Conservation (phyloP, 2,797 vertebrate genomes). For the Lepidocolaptes lacrymiger region DNA sequence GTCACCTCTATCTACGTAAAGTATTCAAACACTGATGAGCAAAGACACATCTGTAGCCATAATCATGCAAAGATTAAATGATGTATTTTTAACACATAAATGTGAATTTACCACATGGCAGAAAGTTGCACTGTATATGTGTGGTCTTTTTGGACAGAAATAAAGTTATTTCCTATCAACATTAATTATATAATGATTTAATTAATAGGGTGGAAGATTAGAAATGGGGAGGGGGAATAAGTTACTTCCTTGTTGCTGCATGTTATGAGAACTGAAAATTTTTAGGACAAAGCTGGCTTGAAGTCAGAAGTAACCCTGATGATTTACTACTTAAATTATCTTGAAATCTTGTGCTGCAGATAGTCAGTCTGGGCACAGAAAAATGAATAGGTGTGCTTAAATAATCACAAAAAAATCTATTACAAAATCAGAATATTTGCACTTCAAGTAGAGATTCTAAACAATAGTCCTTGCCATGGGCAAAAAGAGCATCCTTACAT, state of each 20-base stretch:
- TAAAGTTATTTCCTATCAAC: not conserved
- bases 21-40: not conserved
- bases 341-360: not conserved
- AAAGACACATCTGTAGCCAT: not conserved
- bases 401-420: not conserved
- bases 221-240: fast-evolving
- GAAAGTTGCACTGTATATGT: not conserved
- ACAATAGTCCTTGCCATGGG: not conserved
- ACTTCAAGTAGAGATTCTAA: not conserved
- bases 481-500: not conserved
- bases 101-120: not conserved
- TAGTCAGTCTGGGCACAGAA: not conserved
- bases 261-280: not conserved
- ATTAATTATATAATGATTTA: not conserved
- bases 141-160: fast-evolving
- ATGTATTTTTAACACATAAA: not conserved
- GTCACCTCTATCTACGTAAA: not conserved
- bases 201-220: not conserved
- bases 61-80: not conserved
- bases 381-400: not conserved
- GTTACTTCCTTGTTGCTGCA: not conserved
- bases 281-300: not conserved
- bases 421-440: not conserved
- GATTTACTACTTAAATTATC: not conserved
- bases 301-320: not conserved